Conservation (phyloP, 2,113 vertebrate species). For the Trichomycterus rosablanca region DNA sequence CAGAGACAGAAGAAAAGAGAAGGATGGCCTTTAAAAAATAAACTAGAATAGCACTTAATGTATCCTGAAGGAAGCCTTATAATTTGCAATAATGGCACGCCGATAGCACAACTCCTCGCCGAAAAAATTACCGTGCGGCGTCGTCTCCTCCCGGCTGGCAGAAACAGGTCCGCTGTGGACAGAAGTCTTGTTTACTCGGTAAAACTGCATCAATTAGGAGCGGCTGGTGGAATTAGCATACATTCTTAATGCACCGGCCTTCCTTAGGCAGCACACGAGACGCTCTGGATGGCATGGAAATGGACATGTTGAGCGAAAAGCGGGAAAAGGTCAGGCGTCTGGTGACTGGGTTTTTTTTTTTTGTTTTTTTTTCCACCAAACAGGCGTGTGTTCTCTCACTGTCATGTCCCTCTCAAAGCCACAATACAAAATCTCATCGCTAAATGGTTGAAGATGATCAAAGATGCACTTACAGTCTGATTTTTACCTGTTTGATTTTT, state of each 20-base stretch:
- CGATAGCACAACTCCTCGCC: slow-evolving; percentile 74
- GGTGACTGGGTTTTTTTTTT: slow-evolving; percentile 66
- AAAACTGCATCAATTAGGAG: slow-evolving; percentile 82
- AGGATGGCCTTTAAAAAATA: slow-evolving; percentile 73
- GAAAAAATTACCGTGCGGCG: slow-evolving; percentile 76
- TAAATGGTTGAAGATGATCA: slow-evolving; percentile 48
- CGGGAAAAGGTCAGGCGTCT: slow-evolving; percentile 79
- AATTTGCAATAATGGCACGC: slow-evolving; percentile 89
- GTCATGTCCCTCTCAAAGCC: slow-evolving; percentile 64
- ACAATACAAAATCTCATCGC: slow-evolving; percentile 45
- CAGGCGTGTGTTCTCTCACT: slow-evolving; percentile 71
- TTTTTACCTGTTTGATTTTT: too few relatives aligned
- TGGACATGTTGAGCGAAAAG: slow-evolving; percentile 75
- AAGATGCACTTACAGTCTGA: slow-evolving; percentile 15
- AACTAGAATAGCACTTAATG: slow-evolving; percentile 70
- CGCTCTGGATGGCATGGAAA: slow-evolving; percentile 72
- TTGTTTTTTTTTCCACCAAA: slow-evolving; percentile 68
- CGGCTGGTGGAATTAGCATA: slow-evolving; percentile 78
- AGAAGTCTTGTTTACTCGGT: slow-evolving; percentile 80
- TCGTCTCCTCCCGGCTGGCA: slow-evolving; percentile 71
- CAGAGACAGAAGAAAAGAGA: slow-evolving; percentile 55
- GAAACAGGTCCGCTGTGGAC: slow-evolving; percentile 68
- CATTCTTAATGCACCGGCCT: slow-evolving; percentile 80
- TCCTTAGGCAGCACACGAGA: slow-evolving; percentile 63
- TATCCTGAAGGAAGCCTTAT: slow-evolving; percentile 70